A percentile compares a stretch with the other conserved stretches of the same genome.
Evolutionary conservation across 2,888 invertebrate genomes (phyloP).

Genomic region (Agrilus mali): DNA sequence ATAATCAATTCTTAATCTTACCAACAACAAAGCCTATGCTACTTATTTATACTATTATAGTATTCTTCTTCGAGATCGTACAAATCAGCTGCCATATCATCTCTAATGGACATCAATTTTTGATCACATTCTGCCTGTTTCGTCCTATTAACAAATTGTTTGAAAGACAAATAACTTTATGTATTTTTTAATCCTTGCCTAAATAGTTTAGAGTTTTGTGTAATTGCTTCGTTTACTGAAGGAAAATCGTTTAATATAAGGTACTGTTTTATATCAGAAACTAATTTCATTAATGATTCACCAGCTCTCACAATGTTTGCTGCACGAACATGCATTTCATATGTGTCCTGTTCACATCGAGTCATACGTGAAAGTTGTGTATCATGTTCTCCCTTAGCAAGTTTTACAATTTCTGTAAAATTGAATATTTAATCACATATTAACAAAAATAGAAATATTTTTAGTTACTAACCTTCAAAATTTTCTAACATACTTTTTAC

Average conservation of each 20-base stretch:
- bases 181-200: slow-evolving; percentile 19
- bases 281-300: slow-evolving; percentile 92
- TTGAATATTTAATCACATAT: neutral
- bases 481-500: slow-evolving; percentile 96
- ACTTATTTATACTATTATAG: slow-evolving; percentile 75
- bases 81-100: slow-evolving; percentile 90
- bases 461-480: slow-evolving; percentile 65
- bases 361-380: slow-evolving; percentile 81
- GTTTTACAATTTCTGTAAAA: slow-evolving; percentile 70
- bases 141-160: slow-evolving; percentile 39
- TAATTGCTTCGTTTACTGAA: slow-evolving; percentile 93
- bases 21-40: slow-evolving; percentile 2
- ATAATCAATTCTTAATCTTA: no score
- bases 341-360: slow-evolving; percentile 90
- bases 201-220: slow-evolving; percentile 82
- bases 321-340: slow-evolving; percentile 93
- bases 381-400: slow-evolving; percentile 83
- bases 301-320: slow-evolving; percentile 95
- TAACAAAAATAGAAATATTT: neutral
- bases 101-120: slow-evolving; percentile 79
- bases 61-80: slow-evolving; percentile 90
- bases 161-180: neutral
- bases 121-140: slow-evolving; percentile 90
- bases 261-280: slow-evolving; percentile 96
- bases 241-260: slow-evolving; percentile 96